These are phyloP conservation scores for Nemoura dubitans DNA, from an alignment of 2,888 invertebrate species.

Conservation along the genomic window DNA sequence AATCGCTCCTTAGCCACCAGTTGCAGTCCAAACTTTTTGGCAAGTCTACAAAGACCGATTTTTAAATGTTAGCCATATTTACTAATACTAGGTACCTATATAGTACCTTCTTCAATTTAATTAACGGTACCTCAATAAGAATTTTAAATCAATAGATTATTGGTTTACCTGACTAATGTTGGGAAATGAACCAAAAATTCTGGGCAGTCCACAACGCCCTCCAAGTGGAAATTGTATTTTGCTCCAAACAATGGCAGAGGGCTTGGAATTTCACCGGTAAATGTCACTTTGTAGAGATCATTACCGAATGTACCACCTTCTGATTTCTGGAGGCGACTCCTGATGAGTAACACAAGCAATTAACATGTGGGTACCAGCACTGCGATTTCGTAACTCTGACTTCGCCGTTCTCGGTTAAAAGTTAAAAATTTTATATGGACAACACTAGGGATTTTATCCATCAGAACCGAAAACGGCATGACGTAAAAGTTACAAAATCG, in stretches of 20 bases:
- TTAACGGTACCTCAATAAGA: too few species aligned
- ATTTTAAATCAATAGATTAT: not conserved
- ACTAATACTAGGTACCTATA: too few species aligned
- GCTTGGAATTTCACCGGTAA: slow-evolving; percentile 71
- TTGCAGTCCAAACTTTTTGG: slow-evolving; percentile 62
- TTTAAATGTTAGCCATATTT: too few species aligned
- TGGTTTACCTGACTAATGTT: slow-evolving; percentile 68
- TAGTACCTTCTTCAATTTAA: too few species aligned
- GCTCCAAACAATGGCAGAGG: slow-evolving; percentile 89
- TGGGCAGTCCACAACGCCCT: slow-evolving; percentile 97
- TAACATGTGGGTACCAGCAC: not conserved
- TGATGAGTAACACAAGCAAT: not conserved
- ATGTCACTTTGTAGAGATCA: slow-evolving; percentile 77
- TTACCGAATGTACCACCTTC: slow-evolving; percentile 76
- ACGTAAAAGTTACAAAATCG: too few species aligned
- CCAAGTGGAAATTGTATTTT: slow-evolving; percentile 93
- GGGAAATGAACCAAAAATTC: slow-evolving; percentile 97
- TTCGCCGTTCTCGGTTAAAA: too few species aligned
- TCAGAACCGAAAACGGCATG: too few species aligned
- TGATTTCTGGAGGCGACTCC: slow-evolving; percentile 44
- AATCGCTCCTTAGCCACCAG: slow-evolving; percentile 67
- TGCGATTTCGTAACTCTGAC: too few species aligned
- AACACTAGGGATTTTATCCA: too few species aligned
- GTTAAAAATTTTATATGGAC: too few species aligned
- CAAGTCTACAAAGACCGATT: slow-evolving; percentile 58